Percentiles rank a stretch among this genome's conserved stretches.
Evolutionary conservation across 2,113 vertebrate species (phyloP).

Genomic region (Macquaria australasica): DNA sequence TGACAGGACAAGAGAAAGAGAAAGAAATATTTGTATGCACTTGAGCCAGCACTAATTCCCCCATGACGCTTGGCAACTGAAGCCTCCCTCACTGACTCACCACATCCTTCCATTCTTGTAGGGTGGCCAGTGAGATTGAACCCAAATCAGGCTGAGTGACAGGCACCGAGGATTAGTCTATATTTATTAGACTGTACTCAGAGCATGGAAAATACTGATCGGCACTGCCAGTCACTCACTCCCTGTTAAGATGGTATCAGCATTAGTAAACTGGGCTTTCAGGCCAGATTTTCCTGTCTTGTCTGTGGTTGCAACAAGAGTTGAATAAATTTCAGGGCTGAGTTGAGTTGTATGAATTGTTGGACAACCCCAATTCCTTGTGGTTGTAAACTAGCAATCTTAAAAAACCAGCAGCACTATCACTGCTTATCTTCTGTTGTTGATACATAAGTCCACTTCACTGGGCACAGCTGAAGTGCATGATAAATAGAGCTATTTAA

Average conservation of each 20-base stretch:
- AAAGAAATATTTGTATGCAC: conserved; percentile 47
- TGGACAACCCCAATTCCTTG: background rate
- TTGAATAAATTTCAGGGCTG: conserved; percentile 10
- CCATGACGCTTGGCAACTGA: conserved; percentile 57
- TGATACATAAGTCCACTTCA: background rate
- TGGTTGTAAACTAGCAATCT: background rate
- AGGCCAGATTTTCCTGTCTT: conserved; percentile 20
- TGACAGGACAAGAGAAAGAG: conserved; percentile 44
- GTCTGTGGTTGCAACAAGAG: conserved; percentile 8
- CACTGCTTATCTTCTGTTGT: background rate
- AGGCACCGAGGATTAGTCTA: conserved; percentile 47
- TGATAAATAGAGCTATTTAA: background rate
- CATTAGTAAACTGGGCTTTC: conserved; percentile 26
- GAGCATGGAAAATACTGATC: conserved; percentile 62
- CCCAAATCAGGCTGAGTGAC: conserved; percentile 52
- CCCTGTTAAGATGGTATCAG: conserved; percentile 39
- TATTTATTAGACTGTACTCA: conserved; percentile 61
- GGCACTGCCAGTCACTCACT: conserved; percentile 30
- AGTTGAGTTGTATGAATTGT: conserved; percentile 4
- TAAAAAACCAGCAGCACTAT: background rate
- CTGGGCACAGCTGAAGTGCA: background rate
- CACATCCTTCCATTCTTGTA: conserved; percentile 50
- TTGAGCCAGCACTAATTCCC: conserved; percentile 44
- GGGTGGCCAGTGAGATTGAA: conserved; percentile 54
- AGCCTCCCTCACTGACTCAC: conserved; percentile 52